Conservation (phyloP, 2,888 invertebrate species). For the Nineta flava region DNA sequence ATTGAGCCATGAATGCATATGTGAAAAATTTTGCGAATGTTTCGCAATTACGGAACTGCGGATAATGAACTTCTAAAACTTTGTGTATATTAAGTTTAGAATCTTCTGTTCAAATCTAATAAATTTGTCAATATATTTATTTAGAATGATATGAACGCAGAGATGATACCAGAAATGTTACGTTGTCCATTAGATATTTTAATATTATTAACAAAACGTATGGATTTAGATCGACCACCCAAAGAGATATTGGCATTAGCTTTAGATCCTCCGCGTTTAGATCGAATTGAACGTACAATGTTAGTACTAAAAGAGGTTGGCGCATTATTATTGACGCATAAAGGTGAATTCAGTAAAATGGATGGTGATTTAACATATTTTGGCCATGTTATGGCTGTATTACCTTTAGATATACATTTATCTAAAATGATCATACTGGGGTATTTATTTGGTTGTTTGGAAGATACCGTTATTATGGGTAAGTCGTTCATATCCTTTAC, state of each 20-base stretch:
- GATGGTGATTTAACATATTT: conserved; percentile 83
- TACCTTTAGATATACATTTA: conserved; percentile 71
- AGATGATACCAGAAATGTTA: conserved; percentile 56
- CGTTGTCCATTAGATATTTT: conserved; percentile 67
- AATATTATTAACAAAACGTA: conserved; percentile 63
- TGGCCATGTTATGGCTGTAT: conserved; percentile 62
- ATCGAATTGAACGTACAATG: conserved; percentile 66
- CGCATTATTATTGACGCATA: conserved; percentile 47
- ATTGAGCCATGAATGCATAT: too few relatives aligned
- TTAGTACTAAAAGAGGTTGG: conserved; percentile 79
- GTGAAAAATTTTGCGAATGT: too few relatives aligned
- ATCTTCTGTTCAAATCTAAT: too few relatives aligned
- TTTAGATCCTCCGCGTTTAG: conserved; percentile 72
- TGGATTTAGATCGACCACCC: conserved; percentile 57
- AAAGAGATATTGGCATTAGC: conserved; percentile 64
- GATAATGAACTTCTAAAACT: too few relatives aligned
- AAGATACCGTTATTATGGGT: conserved; percentile 75
- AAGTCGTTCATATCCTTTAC: too few relatives aligned
- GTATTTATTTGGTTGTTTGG: conserved; percentile 67
- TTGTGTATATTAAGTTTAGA: too few relatives aligned
- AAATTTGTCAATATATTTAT: too few relatives aligned
- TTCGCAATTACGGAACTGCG: too few relatives aligned
- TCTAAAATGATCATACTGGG: conserved; percentile 77
- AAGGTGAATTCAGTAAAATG: conserved; percentile 32
- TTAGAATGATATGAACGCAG: conserved; percentile 33